Conservation (phyloP, 30 jellyfish, hydroid and myxozoan species). For the Phacellophora camtschatica region DNA sequence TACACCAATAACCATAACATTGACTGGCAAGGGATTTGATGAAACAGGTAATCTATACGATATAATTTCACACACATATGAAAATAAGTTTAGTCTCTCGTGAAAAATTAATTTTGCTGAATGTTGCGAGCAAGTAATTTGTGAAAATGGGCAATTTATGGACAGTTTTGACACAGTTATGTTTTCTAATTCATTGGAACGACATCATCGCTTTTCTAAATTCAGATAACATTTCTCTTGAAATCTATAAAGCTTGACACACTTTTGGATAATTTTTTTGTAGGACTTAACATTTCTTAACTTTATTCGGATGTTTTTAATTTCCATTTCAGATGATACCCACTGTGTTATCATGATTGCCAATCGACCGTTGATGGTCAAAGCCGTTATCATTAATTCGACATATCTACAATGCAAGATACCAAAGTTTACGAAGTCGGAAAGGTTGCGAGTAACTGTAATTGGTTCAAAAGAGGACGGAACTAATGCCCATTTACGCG, state of each 20-base stretch:
- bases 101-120: too few relatives aligned
- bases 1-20: constrained; percentile 7
- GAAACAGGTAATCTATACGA: constrained; percentile 43
- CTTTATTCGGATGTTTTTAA: too few relatives aligned
- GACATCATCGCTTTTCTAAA: too few relatives aligned
- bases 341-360: background rate
- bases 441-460: constrained; percentile 12
- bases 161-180: too few relatives aligned
- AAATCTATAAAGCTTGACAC: too few relatives aligned
- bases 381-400: constrained; percentile 13
- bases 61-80: background rate
- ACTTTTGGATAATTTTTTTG: too few relatives aligned
- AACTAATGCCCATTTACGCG: background rate
- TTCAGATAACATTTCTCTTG: too few relatives aligned
- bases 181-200: too few relatives aligned
- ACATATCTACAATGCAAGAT: constrained; percentile 15
- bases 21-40: constrained; percentile 55
- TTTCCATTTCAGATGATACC: constrained; percentile 22
- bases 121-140: too few relatives aligned
- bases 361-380: background rate
- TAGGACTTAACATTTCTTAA: too few relatives aligned
- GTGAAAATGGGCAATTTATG: too few relatives aligned
- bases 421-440: constrained; percentile 15
- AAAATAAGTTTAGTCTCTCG: background rate
- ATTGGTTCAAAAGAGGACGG: constrained; percentile 29